Evolutionary conservation across 2,113 vertebrate genomes (phyloP).

Genomic region (human): GRCh38 chr21:28436001-28436500

Average conservation of each 20-base stretch:
- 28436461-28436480: not conserved
- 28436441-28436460: not conserved
- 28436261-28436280: not conserved
- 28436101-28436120: not conserved
- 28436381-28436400: not conserved
- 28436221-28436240: not conserved
- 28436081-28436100: not conserved
- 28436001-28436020: not conserved
- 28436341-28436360: not conserved
- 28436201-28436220: not conserved
- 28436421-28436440: not conserved
- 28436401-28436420: not conserved
- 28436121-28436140: not conserved
- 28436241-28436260: not conserved
- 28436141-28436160: not conserved
- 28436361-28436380: not conserved
- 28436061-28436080: not conserved
- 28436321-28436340: not conserved
- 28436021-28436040: not conserved
- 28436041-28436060: not conserved
- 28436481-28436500: not conserved
- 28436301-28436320: not conserved
- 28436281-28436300: not conserved
- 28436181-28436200: not conserved
- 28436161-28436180: not conserved